These are phyloP conservation scores for Gisinianus flammeolus DNA, from an alignment of 2,888 invertebrate genomes.

Conservation along the genomic window DNA sequence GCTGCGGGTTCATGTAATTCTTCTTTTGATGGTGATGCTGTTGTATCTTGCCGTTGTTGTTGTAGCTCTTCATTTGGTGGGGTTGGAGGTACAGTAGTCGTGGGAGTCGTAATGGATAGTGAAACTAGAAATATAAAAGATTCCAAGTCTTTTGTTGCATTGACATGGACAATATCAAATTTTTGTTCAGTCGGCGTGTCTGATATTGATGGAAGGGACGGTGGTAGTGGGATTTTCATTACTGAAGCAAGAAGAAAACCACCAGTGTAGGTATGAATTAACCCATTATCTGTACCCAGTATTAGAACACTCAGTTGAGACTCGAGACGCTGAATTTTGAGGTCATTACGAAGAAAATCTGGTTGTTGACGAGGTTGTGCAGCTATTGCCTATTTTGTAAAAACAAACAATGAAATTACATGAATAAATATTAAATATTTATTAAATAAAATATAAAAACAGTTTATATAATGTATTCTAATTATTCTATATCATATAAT, in stretches of 20 bases:
- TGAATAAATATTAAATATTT: neutral
- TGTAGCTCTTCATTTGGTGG: too few relatives aligned
- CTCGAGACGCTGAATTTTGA: conserved; percentile 52
- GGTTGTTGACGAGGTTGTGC: conserved; percentile 52
- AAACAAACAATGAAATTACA: conserved; percentile 12
- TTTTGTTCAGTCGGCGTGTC: conserved; percentile 14
- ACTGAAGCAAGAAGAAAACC: conserved; percentile 51
- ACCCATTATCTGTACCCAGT: conserved; percentile 77
- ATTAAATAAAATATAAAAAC: neutral
- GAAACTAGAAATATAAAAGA: conserved; percentile 47
- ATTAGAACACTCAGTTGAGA: conserved; percentile 73
- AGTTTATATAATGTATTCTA: neutral
- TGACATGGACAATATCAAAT: conserved; percentile 42
- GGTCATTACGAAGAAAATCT: conserved; percentile 47
- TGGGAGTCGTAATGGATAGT: too few relatives aligned
- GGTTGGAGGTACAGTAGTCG: too few relatives aligned
- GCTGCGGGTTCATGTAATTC: neutral
- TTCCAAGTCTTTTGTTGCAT: conserved; percentile 45
- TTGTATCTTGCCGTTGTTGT: neutral
- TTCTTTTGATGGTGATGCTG: neutral
- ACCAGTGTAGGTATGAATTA: conserved; percentile 61
- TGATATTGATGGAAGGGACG: neutral
- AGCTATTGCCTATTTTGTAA: conserved; percentile 42
- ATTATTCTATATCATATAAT: neutral
- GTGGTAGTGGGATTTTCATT: conserved; percentile 34